A percentile compares a stretch with the other conserved stretches of the same genome.
Evolutionary conservation across 2,113 vertebrate genomes (phyloP).

Genomic region (Urocynchramus pylzowi): DNA sequence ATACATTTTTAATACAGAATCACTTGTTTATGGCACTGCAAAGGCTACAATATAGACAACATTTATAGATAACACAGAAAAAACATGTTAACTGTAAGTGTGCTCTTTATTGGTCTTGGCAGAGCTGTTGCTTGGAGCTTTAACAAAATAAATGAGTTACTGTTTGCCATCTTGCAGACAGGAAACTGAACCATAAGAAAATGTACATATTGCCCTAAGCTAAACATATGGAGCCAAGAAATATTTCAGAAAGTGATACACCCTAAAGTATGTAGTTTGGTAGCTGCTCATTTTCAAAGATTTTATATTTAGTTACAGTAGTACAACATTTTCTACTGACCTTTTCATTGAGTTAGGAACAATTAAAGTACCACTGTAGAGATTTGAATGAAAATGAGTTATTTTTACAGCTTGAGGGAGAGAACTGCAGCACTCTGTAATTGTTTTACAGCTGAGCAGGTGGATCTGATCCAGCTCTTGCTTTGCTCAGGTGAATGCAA

Average conservation of each 20-base stretch:
- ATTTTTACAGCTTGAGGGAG: neutral
- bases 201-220: constrained; percentile 14
- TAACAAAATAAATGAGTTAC: constrained; percentile 47
- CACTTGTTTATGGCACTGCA: neutral
- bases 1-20: neutral
- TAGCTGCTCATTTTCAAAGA: neutral
- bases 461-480: neutral
- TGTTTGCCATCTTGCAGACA: constrained; percentile 24
- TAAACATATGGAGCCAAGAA: constrained; percentile 13
- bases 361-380: neutral
- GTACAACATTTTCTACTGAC: neutral
- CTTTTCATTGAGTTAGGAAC: neutral
- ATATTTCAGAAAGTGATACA: neutral
- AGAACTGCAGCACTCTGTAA: neutral
- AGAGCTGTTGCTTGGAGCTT: constrained; percentile 21
- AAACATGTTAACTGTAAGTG: neutral
- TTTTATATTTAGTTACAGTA: neutral
- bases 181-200: constrained; percentile 46
- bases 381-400: neutral
- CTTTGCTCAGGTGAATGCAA: neutral
- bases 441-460: neutral
- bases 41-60: neutral
- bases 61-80: neutral
- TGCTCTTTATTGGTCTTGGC: constrained; percentile 32
- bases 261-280: neutral